phyloP scores from a whole-genome alignment of 2,113 vertebrate genomes.

The Protobothrops flavoviridis region DNA sequence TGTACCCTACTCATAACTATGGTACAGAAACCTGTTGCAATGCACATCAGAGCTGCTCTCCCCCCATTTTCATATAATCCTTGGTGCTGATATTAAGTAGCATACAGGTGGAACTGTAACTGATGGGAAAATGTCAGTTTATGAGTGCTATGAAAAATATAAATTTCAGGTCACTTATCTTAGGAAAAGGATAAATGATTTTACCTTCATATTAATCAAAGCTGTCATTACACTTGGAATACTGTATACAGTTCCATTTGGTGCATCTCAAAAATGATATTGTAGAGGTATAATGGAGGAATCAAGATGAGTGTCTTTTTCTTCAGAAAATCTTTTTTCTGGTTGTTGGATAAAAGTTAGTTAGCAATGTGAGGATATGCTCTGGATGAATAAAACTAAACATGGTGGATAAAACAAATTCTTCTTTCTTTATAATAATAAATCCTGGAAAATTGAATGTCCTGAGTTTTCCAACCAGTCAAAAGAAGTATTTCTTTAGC shows the following conservation, averaged over 20 bases:
- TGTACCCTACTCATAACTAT: conserved; percentile 31
- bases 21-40: background rate
- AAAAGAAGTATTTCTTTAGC: background rate
- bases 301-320: background rate
- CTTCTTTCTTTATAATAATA: background rate
- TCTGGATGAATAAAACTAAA: background rate
- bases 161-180: background rate
- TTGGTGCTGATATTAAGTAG: background rate
- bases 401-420: background rate
- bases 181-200: background rate
- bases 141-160: background rate
- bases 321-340: background rate
- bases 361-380: no score
- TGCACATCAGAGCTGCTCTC: background rate
- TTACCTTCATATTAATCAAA: background rate
- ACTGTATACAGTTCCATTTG: background rate
- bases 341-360: background rate
- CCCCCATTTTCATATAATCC: background rate
- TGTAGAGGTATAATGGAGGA: background rate
- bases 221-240: background rate
- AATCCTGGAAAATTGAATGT: background rate
- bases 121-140: background rate
- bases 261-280: background rate
- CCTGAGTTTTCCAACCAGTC: background rate
- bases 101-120: background rate